Conservation (phyloP, 2,113 vertebrate species). For the Myotis brandtii region DNA sequence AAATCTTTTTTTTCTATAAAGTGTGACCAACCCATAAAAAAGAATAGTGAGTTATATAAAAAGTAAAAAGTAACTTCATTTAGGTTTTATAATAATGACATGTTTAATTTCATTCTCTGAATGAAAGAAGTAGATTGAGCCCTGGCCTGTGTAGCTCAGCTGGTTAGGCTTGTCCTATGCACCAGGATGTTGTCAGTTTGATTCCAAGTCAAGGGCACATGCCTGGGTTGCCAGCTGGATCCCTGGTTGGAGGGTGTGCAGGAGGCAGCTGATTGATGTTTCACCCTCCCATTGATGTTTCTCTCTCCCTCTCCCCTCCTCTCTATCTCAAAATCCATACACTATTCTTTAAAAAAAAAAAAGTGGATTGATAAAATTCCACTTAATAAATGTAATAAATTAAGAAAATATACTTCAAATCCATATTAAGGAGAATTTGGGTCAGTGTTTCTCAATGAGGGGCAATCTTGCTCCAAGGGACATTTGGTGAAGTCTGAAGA, state of each 20-base stretch:
- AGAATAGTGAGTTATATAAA: neutral
- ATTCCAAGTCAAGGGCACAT: no score
- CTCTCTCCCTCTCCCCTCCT: no score
- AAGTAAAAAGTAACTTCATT: constrained; percentile 8
- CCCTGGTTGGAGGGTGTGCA: no score
- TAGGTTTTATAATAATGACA: neutral
- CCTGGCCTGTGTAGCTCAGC: no score
- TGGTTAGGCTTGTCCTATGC: no score
- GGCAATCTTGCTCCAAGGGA: neutral
- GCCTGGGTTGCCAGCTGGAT: no score
- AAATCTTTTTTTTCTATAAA: neutral
- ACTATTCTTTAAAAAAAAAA: neutral
- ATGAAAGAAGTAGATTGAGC: neutral
- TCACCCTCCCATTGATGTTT: no score
- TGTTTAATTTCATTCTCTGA: neutral
- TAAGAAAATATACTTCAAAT: neutral
- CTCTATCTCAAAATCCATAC: no score
- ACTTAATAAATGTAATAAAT: neutral
- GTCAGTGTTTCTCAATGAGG: neutral
- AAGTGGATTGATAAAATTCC: neutral
- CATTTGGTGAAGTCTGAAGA: neutral
- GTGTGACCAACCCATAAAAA: neutral
- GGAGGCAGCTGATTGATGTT: no score
- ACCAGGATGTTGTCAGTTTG: no score
- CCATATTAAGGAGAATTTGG: neutral